Base-by-base conservation (phyloP, 2,888 invertebrate species). In the Scaptomyza tumidula region DNA sequence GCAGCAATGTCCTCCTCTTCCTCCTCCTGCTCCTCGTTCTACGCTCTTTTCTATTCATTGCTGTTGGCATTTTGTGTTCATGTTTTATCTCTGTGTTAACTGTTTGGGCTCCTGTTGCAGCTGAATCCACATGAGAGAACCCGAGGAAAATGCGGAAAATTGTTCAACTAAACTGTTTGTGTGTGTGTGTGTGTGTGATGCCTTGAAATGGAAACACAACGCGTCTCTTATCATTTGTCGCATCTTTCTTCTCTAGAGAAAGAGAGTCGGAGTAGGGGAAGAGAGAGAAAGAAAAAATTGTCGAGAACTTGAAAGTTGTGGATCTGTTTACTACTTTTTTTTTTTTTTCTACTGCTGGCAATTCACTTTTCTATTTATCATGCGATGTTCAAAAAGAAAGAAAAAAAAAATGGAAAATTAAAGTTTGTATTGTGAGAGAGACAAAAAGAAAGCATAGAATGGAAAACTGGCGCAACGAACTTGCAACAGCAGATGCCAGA, bases 321-420 rank as follows among this genome's bases (percentile, higher is more conserved):
- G 55, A 63, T 75, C 59, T 72, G 56, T 73, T 62, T 73, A 55
- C 29, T 7, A 29, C 1, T 29, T 29, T 29, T 7, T 33, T 33
- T 6, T 1, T 72, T 41, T 55, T 52, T 33, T 6, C 55, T 31
- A 65, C 66, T 80, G 68, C 60, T 61, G 78, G 68, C 87, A 82
- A 86, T 86, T 86, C 82, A 86, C 87, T 82, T 86, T 82, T 85
- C 85, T 74, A 71, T 79, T 74, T 75, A 77, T 83, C 83, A 80
- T 72, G 78, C 69, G 63, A 85, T 39, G 82, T 60, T 62, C 41
- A 49, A 35, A 58, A n/a, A 14, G 9, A 9, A 14, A 14, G 2
- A 39, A 7, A 14, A 14, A 14, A 7, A 39, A 24, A 52, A 41
- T 41, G 31, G 57, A 44, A 86, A 67, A 74, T 72, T 75, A 71